These are phyloP conservation scores for Pelodytes ibericus DNA, from an alignment of 2,797 vertebrate genomes.

Conservation along the genomic window DNA sequence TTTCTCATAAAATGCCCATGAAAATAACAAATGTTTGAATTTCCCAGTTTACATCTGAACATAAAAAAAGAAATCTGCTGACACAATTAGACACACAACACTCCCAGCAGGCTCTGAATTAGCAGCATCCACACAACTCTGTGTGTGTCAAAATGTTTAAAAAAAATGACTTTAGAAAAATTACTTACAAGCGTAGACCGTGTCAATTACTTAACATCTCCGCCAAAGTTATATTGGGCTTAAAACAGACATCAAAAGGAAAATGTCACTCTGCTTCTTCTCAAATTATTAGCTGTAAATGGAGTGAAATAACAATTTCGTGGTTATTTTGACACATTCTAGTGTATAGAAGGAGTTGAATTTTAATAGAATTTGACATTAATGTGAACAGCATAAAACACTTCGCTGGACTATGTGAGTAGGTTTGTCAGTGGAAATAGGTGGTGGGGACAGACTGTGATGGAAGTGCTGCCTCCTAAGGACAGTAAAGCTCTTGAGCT, in stretches of 20 bases:
- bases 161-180: conserved; percentile 47
- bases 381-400: conserved; percentile 23
- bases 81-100: conserved; percentile 45
- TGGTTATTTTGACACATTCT: conserved; percentile 54
- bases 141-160: conserved; percentile 42
- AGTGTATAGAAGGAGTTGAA: conserved; percentile 37
- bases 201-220: conserved; percentile 55
- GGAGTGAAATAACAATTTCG: conserved; percentile 56
- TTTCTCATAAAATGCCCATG: background rate
- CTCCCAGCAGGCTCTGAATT: conserved; percentile 42
- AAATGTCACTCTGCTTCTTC: conserved; percentile 42
- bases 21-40: background rate
- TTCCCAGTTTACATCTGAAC: conserved; percentile 19
- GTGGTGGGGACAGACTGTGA: too few relatives aligned
- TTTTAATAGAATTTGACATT: conserved; percentile 47
- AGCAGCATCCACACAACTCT: conserved; percentile 38
- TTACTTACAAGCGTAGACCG: conserved; percentile 47
- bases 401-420: background rate
- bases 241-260: conserved; percentile 57
- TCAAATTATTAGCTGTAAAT: conserved; percentile 52
- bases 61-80: conserved; percentile 32
- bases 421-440: too few relatives aligned
- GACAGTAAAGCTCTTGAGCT: too few relatives aligned
- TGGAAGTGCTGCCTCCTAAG: too few relatives aligned
- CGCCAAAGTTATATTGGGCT: conserved; percentile 35